phyloP scores from a whole-genome alignment of 1,140 invertebrate species.

The Eupeodes corollae region DNA sequence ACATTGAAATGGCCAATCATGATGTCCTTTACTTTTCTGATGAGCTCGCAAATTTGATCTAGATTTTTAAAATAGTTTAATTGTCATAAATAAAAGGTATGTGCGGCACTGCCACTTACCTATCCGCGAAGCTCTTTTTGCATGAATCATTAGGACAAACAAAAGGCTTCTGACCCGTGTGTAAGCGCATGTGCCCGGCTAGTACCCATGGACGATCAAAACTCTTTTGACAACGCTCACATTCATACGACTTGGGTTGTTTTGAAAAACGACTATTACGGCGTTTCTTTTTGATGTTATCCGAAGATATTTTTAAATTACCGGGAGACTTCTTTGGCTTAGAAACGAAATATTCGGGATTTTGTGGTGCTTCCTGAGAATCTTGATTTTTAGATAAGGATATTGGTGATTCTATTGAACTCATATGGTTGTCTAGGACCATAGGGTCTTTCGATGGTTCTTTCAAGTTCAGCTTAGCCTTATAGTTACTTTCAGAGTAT shows the following conservation, averaged over 20 bases:
- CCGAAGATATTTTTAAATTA: no score
- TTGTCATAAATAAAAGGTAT: not conserved
- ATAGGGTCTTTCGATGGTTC: no score
- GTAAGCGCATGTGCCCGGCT: conserved; percentile 53
- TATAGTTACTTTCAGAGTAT: no score
- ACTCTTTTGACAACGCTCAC: conserved; percentile 42
- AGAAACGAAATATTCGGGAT: no score
- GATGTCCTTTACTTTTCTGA: conserved; percentile 56
- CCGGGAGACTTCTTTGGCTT: no score
- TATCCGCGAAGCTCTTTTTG: conserved; percentile 61
- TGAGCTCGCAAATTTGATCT: conserved; percentile 60
- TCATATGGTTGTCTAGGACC: no score
- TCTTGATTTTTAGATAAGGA: no score
- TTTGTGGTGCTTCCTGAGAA: no score
- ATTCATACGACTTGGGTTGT: conserved; percentile 13
- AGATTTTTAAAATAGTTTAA: conserved; percentile 7
- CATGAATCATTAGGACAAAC: conserved; percentile 49
- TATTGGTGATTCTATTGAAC: no score
- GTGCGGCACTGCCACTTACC: conserved; percentile 38
- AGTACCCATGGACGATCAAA: conserved; percentile 56
- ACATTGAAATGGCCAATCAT: conserved; percentile 56
- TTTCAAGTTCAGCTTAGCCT: no score
- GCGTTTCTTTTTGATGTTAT: no score
- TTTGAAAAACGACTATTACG: no score
- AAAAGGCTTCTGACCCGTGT: conserved; percentile 59